Conservation (phyloP, 2,797 vertebrate species). For the Enteromius radiatus region DNA sequence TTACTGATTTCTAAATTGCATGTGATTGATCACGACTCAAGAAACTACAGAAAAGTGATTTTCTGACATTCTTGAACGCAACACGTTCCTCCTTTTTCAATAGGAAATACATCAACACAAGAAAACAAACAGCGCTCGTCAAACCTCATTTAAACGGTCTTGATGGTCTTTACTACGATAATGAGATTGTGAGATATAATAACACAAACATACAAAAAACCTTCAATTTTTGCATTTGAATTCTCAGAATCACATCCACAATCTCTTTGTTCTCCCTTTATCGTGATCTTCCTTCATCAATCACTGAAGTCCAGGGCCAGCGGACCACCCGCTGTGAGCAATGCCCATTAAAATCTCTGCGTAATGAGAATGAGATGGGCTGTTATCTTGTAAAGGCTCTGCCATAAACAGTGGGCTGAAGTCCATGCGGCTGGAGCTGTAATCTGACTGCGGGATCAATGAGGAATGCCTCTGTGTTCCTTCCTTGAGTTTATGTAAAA, state of each 20-base stretch:
- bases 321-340: slow-evolving; percentile 19
- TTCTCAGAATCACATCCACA: neutral
- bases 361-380: slow-evolving; percentile 37
- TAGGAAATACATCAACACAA: neutral
- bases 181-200: neutral
- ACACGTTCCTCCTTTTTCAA: neutral
- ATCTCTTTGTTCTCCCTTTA: slow-evolving; percentile 6
- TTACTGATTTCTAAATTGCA: neutral
- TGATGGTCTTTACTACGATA: neutral
- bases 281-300: slow-evolving; percentile 19
- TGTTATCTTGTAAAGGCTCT: slow-evolving; percentile 3
- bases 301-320: neutral
- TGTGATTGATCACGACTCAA: neutral
- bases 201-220: neutral
- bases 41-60: neutral
- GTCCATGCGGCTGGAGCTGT: slow-evolving; percentile 6
- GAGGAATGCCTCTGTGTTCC: slow-evolving; percentile 15
- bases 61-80: neutral
- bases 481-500: slow-evolving; percentile 17
- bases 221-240: neutral
- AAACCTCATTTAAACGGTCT: neutral
- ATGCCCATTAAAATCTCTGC: slow-evolving; percentile 9
- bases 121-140: neutral
- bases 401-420: slow-evolving; percentile 19
- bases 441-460: slow-evolving; percentile 14